Percentiles rank a stretch among this genome's conserved stretches.
Evolutionary conservation across 2,888 invertebrate genomes (phyloP).

Genomic region (Dasysyrphus albostriatus): DNA sequence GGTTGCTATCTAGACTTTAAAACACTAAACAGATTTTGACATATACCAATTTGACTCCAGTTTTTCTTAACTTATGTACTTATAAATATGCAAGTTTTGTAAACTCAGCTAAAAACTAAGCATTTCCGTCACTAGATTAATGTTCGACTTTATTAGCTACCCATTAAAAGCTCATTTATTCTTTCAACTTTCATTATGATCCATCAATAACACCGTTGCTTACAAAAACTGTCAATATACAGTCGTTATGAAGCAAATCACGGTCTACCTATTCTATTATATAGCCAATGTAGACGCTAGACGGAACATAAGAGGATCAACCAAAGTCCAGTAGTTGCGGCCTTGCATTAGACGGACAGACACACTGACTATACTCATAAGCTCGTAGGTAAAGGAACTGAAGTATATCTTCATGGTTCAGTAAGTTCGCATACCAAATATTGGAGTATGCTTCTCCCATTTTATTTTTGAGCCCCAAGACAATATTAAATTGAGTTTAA

Average conservation of each 20-base stretch:
- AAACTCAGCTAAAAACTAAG: neutral
- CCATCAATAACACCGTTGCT: conserved; percentile 48
- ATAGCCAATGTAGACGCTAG: neutral
- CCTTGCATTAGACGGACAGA: conserved; percentile 24
- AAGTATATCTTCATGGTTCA: conserved; percentile 46
- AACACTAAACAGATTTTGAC: too few species aligned
- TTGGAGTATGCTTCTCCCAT: conserved; percentile 41
- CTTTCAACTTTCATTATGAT: conserved; percentile 43
- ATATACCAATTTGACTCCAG: too few species aligned
- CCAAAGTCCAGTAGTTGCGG: conserved; percentile 21
- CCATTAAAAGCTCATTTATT: conserved; percentile 34
- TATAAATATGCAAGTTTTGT: too few species aligned
- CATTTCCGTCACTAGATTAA: conserved; percentile 28
- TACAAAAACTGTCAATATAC: conserved; percentile 61
- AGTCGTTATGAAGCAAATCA: conserved; percentile 51
- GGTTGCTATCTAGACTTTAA: too few species aligned
- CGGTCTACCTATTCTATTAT: neutral
- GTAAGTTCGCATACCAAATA: conserved; percentile 39
- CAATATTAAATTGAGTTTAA: conserved; percentile 53
- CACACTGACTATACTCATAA: neutral
- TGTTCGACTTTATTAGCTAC: conserved; percentile 4
- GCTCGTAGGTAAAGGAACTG: neutral
- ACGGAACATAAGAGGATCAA: conserved; percentile 21
- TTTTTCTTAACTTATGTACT: too few species aligned
- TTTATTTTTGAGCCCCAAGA: conserved; percentile 32